phyloP scores from a whole-genome alignment of 2,113 vertebrate species.

The Pterophyllum scalare region DNA sequence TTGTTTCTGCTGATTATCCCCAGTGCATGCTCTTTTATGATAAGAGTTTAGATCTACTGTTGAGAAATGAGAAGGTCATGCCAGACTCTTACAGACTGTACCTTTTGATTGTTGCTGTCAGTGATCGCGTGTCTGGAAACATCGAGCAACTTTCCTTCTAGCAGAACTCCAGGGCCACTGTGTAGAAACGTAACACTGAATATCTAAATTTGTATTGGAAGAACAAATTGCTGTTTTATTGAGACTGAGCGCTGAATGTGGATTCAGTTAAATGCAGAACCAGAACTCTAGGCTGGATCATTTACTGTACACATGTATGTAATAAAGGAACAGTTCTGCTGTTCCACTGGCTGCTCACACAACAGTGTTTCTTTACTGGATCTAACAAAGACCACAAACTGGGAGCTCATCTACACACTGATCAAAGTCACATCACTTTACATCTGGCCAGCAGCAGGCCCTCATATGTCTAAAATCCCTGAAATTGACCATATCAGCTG shows the following conservation, averaged over 20 bases:
- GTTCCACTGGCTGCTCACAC: neutral
- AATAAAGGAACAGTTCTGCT: neutral
- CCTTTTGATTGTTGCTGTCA: conserved; percentile 83
- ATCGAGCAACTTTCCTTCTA: conserved; percentile 85
- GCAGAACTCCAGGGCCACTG: conserved; percentile 84
- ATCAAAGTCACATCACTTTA: neutral
- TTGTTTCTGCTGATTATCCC: neutral
- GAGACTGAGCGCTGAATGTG: neutral
- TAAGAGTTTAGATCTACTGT: neutral
- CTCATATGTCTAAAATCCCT: neutral
- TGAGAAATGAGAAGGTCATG: neutral
- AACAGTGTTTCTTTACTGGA: neutral
- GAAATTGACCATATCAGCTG: neutral
- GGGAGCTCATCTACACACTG: neutral
- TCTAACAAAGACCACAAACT: neutral
- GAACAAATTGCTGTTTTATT: neutral
- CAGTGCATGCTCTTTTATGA: neutral
- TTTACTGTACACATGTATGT: neutral
- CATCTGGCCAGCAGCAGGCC: neutral
- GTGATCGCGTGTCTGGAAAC: conserved; percentile 85
- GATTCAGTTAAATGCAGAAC: neutral
- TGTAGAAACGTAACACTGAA: neutral
- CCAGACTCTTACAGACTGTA: conserved; percentile 29
- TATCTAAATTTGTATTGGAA: neutral
- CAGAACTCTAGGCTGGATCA: neutral